These are phyloP conservation scores for Eucidaris tribuloides DNA, from an alignment of 35 echinoderm and acorn worm species.

Conservation along the genomic window DNA sequence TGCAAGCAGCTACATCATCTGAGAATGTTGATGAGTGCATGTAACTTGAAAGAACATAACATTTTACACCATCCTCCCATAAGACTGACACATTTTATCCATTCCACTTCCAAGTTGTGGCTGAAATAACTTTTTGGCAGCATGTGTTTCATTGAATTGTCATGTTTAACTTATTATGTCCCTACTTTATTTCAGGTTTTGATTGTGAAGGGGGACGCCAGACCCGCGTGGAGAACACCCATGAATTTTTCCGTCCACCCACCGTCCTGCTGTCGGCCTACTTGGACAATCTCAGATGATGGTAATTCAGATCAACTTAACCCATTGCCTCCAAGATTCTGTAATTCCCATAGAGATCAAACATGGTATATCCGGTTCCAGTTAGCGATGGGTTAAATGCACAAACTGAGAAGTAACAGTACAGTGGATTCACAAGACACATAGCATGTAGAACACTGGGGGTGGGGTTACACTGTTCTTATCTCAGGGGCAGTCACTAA, in stretches of 20 bases:
- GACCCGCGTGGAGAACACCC: constrained; percentile 66
- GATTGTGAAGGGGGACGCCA: constrained; percentile 64
- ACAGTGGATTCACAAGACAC: too few species aligned
- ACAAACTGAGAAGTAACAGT: too few species aligned
- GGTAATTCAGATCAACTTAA: too few species aligned
- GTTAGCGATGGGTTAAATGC: too few species aligned
- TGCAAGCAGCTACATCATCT: not conserved
- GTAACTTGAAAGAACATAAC: not conserved
- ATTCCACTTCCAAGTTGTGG: not conserved
- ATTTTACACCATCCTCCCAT: not conserved
- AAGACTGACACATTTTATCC: not conserved
- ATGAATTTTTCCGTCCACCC: constrained; percentile 62
- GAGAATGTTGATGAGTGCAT: not conserved
- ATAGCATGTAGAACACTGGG: too few species aligned
- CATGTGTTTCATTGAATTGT: not conserved
- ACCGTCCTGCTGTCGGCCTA: constrained; percentile 57
- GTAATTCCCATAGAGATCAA: too few species aligned
- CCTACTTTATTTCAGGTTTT: constrained; percentile 40
- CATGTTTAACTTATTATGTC: not conserved
- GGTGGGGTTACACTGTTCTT: too few species aligned
- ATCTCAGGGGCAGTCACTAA: too few species aligned
- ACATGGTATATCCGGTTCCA: too few species aligned
- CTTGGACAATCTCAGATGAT: constrained; percentile 26
- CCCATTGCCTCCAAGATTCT: too few species aligned
- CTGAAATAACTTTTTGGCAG: not conserved